phyloP scores from a whole-genome alignment of 2,797 vertebrate genomes.

The Austrolebias charrua region DNA sequence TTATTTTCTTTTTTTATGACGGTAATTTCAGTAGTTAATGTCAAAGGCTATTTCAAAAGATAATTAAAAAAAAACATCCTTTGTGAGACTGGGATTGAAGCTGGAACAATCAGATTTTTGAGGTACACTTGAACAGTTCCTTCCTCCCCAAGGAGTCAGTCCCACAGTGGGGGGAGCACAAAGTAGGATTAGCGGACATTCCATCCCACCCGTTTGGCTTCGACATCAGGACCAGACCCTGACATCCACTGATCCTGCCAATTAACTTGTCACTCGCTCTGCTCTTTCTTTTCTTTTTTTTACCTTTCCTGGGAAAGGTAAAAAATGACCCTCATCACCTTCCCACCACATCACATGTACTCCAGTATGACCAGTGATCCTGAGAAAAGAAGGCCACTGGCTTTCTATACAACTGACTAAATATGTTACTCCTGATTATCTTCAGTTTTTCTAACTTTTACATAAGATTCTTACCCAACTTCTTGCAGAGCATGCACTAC shows the following conservation, averaged over 20 bases:
- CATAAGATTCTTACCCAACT: too few species aligned
- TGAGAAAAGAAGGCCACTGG: conserved; percentile 23
- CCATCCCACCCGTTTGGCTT: conserved; percentile 69
- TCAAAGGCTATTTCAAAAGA: conserved; percentile 40
- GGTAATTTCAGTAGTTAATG: conserved; percentile 31
- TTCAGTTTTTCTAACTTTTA: too few species aligned
- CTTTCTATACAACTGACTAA: too few species aligned
- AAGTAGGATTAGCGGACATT: conserved; percentile 79
- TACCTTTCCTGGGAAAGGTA: conserved; percentile 9
- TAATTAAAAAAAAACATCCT: conserved; percentile 31
- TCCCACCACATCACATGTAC: conserved; percentile 30
- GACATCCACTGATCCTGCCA: conserved; percentile 73
- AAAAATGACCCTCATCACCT: conserved; percentile 9
- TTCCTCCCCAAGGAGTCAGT: conserved; percentile 61
- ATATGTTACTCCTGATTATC: too few species aligned
- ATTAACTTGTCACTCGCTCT: conserved; percentile 83
- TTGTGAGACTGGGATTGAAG: conserved; percentile 44
- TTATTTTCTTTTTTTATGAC: conserved; percentile 28
- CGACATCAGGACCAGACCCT: conserved; percentile 73
- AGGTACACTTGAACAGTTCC: conserved; percentile 60
- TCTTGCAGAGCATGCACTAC: too few species aligned
- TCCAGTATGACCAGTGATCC: conserved; percentile 49
- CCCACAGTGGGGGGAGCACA: conserved; percentile 53
- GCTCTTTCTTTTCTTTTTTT: conserved; percentile 48
- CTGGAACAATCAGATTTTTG: conserved; percentile 66